Conservation (phyloP, 2,113 vertebrate genomes). For the Danionella cerebrum region DNA sequence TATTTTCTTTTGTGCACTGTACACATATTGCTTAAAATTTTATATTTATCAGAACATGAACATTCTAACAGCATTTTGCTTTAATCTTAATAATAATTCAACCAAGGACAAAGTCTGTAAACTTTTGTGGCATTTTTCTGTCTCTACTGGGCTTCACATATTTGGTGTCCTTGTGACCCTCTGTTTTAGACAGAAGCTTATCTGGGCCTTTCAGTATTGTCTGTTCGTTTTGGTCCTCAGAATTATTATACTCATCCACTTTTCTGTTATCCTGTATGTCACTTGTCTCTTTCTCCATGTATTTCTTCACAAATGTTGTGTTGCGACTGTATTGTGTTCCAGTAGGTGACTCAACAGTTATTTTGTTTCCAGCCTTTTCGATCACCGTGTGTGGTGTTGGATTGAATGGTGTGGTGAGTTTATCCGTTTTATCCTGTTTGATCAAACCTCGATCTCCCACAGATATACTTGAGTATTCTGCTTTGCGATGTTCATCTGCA, state of each 20-base stretch:
- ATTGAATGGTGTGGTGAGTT: constrained; percentile 21
- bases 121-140: neutral
- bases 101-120: neutral
- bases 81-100: neutral
- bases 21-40: too few species aligned
- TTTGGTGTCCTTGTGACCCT: neutral
- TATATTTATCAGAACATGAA: too few species aligned
- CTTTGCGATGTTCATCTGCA: constrained; percentile 3
- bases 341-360: constrained; percentile 7
- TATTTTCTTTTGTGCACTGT: too few species aligned
- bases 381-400: constrained; percentile 21
- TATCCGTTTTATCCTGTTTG: constrained; percentile 1
- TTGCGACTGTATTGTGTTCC: neutral
- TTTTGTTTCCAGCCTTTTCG: constrained; percentile 10
- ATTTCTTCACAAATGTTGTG: constrained; percentile 4
- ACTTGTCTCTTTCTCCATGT: neutral
- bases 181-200: neutral
- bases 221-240: neutral
- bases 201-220: neutral
- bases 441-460: constrained; percentile 7
- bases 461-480: neutral
- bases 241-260: neutral
- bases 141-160: neutral
- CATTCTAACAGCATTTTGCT: too few species aligned
- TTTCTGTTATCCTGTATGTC: neutral